phyloP scores from a whole-genome alignment of 2,888 invertebrate genomes.

The Meghimatium bilineatum region DNA sequence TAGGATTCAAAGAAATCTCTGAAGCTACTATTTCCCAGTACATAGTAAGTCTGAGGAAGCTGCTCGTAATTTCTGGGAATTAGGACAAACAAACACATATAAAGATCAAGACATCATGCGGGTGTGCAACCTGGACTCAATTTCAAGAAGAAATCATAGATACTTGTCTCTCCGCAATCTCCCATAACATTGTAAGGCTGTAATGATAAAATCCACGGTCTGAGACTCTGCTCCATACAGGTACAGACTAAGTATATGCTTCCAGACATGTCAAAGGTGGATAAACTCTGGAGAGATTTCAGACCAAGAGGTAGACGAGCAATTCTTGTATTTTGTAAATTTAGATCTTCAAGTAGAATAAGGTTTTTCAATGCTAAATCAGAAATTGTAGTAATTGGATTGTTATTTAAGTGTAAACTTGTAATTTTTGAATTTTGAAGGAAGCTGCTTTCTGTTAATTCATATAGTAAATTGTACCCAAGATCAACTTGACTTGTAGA shows the following conservation, averaged over 20 bases:
- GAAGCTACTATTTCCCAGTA: too few relatives aligned
- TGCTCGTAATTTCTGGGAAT: too few relatives aligned
- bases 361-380: background rate
- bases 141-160: background rate
- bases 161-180: background rate
- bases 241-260: conserved; percentile 7
- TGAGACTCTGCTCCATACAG: background rate
- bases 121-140: background rate
- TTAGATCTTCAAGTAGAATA: background rate
- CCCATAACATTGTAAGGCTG: background rate
- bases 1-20: too few relatives aligned
- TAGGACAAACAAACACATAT: too few relatives aligned
- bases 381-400: conserved; percentile 6
- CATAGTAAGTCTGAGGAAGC: too few relatives aligned
- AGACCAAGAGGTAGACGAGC: background rate
- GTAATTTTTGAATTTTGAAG: background rate
- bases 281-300: background rate
- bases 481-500: background rate
- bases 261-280: background rate
- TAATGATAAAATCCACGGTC: background rate
- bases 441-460: conserved; percentile 15
- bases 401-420: background rate
- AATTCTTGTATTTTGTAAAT: background rate
- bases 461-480: background rate
- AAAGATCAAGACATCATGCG: too few relatives aligned